Base-by-base conservation (phyloP, 53 echinoderm and acorn worm species). In the Paracentrotus lividus region DNA sequence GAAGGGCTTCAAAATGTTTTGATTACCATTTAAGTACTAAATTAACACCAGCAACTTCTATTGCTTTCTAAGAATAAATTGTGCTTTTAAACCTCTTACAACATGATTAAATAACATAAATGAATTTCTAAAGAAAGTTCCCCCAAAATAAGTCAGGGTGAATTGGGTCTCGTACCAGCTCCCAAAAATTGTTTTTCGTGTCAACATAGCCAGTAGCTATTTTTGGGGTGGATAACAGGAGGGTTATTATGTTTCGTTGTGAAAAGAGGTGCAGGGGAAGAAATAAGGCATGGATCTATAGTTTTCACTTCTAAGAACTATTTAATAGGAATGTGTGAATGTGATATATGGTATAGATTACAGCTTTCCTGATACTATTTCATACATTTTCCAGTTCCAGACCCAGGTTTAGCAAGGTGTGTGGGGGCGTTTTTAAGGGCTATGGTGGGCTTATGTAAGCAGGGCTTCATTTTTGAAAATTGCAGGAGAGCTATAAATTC, bases 321-420 rank as follows among this genome's bases (percentile, higher is more conserved):
- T 40, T 72, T 36, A n/a, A n/a, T n/a, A 72, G 72, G 72, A 72
- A 72, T 72, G 38, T 20, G 18, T 38, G 72, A 72, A 72, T 72
- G 38, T 72, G 16, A 72, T 67, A 1, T 61, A 31, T 32, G 40
- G 40, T 26, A 32, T 40, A 38, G 72, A 20, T 38, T 72, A 38
- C 72, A 38, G 20, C 72, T 14, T 72, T 12, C 18, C 27, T 64
- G 31, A 31, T 64, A 64, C 40, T 38, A 38, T 72, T 72, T 72
- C 40, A 38, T 38, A 32, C 6, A 20, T 72, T 72, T 34, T 36
- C n/a, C n/a, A n/a, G n/a, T n/a, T n/a, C n/a, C n/a, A n/a, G n/a
- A n/a, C n/a, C n/a, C n/a, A n/a, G n/a, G n/a, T n/a, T n/a, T n/a
- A n/a, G n/a, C n/a, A n/a, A n/a, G n/a, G n/a, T n/a, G n/a, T n/a